Evolutionary conservation across 2,888 invertebrate species (phyloP).

Genomic region (Gerris lacustris): DNA sequence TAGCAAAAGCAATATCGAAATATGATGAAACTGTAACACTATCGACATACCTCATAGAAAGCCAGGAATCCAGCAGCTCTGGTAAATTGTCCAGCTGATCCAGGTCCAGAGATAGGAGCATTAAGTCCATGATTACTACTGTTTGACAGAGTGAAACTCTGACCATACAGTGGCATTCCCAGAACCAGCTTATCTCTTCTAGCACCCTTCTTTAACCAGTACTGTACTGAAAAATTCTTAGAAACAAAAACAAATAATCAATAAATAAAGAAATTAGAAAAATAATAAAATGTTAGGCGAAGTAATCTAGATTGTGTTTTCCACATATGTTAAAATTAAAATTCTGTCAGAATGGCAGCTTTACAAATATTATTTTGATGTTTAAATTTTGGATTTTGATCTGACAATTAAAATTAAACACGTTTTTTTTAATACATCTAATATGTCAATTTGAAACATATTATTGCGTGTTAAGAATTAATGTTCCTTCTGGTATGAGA

Average conservation of each 20-base stretch:
- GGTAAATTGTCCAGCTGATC: conserved; percentile 56
- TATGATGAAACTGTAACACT: no score
- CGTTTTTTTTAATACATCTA: no score
- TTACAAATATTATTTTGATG: no score
- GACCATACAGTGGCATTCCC: conserved; percentile 66
- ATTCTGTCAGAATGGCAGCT: no score
- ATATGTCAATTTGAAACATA: no score
- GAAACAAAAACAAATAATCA: no score
- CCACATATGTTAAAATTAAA: background rate
- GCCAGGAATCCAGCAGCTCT: conserved; percentile 60
- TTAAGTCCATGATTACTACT: conserved; percentile 43
- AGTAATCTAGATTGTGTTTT: background rate
- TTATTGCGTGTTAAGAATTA: no score
- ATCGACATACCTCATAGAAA: conserved; percentile 52
- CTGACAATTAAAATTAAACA: no score
- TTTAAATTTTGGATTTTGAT: no score
- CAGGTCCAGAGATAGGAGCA: conserved; percentile 51
- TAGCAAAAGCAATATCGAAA: no score
- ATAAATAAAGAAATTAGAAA: conserved; percentile 25
- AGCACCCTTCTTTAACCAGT: conserved; percentile 58
- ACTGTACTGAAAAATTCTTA: conserved; percentile 55
- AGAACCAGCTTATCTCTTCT: conserved; percentile 53
- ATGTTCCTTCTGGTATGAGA: no score
- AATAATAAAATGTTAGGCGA: background rate
- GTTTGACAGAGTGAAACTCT: conserved; percentile 54